A percentile compares a stretch with the other conserved stretches of the same genome.
Evolutionary conservation across 2,113 vertebrate genomes (phyloP).

Genomic region (Acanthisitta chloris): DNA sequence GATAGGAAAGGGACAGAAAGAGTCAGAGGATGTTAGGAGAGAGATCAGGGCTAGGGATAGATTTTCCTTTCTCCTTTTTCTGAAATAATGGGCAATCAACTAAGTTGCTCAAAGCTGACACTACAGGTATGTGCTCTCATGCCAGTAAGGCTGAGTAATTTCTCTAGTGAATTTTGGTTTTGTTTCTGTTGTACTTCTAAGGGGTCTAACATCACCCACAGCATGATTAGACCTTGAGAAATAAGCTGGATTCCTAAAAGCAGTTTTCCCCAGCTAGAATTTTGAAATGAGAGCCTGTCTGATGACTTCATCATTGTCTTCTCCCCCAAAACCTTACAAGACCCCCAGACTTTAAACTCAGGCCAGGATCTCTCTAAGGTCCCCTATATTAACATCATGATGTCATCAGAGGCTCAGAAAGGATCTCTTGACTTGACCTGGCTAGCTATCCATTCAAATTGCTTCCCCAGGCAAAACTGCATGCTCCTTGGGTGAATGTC

Average conservation of each 20-base stretch:
- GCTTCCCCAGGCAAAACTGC: not conserved
- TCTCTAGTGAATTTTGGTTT: not conserved
- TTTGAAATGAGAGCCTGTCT: not conserved
- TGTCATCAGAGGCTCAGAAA: not conserved
- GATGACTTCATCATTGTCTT: slow-evolving; percentile 7
- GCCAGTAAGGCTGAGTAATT: not conserved
- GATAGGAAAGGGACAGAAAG: not conserved
- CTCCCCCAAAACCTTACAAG: not conserved
- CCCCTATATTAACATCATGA: not conserved
- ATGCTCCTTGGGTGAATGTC: not conserved
- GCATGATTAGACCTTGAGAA: not conserved
- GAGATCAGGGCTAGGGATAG: accelerated
- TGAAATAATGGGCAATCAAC: not conserved
- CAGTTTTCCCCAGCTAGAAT: not conserved
- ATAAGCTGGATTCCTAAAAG: not conserved
- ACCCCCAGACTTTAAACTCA: not conserved
- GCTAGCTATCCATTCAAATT: not conserved
- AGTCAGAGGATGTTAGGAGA: not conserved
- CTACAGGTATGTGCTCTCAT: not conserved
- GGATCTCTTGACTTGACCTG: not conserved
- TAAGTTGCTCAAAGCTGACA: not conserved
- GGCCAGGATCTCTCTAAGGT: not conserved
- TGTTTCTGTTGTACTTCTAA: not conserved
- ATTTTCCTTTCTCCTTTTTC: not conserved
- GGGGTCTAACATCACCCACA: not conserved